These are phyloP conservation scores for Eupithecia dodoneata DNA, from an alignment of 2,888 invertebrate genomes.

Conservation along the genomic window DNA sequence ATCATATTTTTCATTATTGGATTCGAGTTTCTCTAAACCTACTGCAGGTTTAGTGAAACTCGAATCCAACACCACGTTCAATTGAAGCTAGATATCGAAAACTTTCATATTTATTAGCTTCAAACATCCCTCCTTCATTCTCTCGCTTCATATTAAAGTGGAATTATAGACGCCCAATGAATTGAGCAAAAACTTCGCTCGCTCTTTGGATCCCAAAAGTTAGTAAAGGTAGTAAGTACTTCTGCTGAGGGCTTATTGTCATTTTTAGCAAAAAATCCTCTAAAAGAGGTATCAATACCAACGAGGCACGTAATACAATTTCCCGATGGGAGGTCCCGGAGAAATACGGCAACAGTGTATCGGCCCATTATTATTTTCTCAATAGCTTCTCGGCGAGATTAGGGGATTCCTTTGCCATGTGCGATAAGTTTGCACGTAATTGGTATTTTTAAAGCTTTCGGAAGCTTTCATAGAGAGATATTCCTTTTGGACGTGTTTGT, in stretches of 20 bases:
- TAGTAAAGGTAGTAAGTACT: neutral
- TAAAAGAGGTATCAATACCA: neutral
- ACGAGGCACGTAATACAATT: constrained; percentile 7
- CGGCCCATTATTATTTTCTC: constrained; percentile 13
- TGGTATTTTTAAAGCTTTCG: constrained; percentile 1
- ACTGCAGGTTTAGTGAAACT: neutral
- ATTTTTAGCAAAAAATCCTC: constrained; percentile 3
- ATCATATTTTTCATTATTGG: too few relatives aligned
- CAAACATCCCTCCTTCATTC: neutral
- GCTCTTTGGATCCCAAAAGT: neutral
- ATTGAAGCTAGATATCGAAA: neutral
- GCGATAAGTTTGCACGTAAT: neutral
- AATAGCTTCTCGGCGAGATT: constrained; percentile 12
- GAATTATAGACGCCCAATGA: neutral
- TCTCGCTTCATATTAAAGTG: neutral
- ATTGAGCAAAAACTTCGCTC: neutral
- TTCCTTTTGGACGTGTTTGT: neutral
- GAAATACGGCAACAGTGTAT: constrained; percentile 7
- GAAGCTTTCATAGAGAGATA: neutral
- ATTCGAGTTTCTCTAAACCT: too few relatives aligned
- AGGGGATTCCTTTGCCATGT: neutral
- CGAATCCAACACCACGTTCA: neutral
- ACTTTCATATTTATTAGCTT: neutral
- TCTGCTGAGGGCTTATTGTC: neutral
- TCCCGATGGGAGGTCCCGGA: neutral